phyloP scores from a whole-genome alignment of 2,113 vertebrate genomes.

The Ciconia maguari region DNA sequence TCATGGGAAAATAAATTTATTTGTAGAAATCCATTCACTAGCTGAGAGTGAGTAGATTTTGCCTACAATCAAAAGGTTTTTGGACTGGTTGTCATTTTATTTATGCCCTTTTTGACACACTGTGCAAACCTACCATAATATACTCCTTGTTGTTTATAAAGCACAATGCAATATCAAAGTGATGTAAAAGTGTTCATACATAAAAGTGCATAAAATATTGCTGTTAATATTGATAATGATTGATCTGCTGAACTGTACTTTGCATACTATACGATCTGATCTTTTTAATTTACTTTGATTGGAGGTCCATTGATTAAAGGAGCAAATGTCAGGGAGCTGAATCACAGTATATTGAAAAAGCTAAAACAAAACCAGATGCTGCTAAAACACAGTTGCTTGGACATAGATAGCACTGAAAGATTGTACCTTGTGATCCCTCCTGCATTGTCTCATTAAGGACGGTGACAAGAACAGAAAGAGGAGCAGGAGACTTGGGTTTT shows the following conservation, averaged over 20 bases:
- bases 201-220: background rate
- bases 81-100: background rate
- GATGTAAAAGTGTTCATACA: background rate
- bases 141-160: background rate
- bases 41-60: background rate
- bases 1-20: background rate
- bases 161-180: background rate
- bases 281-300: constrained; percentile 9
- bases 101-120: background rate
- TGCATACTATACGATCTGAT: background rate
- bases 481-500: background rate
- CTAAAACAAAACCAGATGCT: background rate
- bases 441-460: background rate
- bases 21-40: background rate
- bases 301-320: background rate
- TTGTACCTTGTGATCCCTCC: background rate
- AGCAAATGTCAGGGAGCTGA: constrained; percentile 13
- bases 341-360: constrained; percentile 30
- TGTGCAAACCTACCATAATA: background rate
- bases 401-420: background rate
- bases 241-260: background rate
- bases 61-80: background rate
- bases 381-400: background rate
- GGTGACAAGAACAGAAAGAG: background rate
- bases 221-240: background rate